These are phyloP conservation scores for Pygmarrhopalites habei DNA, from an alignment of 1,140 invertebrate species.

Conservation along the genomic window DNA sequence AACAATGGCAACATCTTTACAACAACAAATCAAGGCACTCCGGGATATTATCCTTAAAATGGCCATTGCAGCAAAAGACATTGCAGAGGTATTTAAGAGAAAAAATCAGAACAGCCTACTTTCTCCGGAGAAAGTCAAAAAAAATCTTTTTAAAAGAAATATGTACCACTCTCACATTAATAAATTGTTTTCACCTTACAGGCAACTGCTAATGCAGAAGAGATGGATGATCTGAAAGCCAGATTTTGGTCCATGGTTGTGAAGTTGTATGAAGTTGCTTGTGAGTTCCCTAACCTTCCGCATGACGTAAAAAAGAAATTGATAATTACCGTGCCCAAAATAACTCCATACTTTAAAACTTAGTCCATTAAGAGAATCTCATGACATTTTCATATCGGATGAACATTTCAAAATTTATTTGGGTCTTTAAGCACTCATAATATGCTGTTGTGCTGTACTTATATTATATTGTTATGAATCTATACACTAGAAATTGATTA, in stretches of 20 bases:
- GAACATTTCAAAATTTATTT: too few species aligned
- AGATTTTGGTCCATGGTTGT: conserved; percentile 25
- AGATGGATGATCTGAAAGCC: conserved; percentile 25
- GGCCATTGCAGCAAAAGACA: conserved; percentile 33
- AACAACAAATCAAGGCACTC: conserved; percentile 12
- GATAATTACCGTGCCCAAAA: not conserved
- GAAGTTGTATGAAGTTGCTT: conserved; percentile 28
- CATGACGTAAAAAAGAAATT: conserved; percentile 12
- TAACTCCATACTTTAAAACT: not conserved
- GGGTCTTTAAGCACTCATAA: too few species aligned
- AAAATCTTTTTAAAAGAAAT: too few species aligned
- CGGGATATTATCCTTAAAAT: conserved; percentile 30
- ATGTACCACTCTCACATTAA: too few species aligned
- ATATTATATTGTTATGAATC: too few species aligned
- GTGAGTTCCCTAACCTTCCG: conserved; percentile 26
- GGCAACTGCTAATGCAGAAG: conserved; percentile 24
- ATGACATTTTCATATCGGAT: too few species aligned
- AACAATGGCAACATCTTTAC: not conserved
- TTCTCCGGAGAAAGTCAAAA: not conserved
- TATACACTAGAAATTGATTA: too few species aligned
- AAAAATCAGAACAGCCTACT: not conserved
- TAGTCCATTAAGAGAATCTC: too few species aligned
- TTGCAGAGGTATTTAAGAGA: conserved; percentile 23
- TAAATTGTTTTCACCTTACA: too few species aligned
- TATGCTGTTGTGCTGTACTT: too few species aligned